Conservation (phyloP, 2,888 invertebrate species). For the Clepsis dumicolana region DNA sequence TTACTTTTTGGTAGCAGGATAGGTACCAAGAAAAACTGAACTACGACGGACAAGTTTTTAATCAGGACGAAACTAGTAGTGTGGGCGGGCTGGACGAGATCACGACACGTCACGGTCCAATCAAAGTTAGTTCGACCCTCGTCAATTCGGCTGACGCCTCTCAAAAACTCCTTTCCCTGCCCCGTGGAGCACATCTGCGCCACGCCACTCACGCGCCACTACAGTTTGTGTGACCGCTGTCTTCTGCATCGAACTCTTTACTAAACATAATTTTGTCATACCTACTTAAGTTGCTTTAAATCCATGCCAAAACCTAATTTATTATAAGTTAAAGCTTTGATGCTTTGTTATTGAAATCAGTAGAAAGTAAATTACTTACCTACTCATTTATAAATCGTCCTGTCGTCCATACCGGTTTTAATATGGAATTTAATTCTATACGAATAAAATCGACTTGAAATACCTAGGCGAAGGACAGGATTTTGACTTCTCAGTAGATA, state of each 20-base stretch:
- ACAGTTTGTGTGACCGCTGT: neutral
- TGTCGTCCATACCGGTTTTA: no score
- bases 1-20: neutral
- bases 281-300: neutral
- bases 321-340: no score
- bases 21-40: neutral
- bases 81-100: constrained; percentile 3
- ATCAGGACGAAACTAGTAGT: constrained; percentile 17
- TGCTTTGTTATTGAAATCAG: no score
- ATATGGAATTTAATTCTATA: no score
- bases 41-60: neutral
- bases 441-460: no score
- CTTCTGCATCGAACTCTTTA: neutral
- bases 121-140: constrained; percentile 40
- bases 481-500: no score
- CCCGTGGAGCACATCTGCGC: constrained; percentile 5
- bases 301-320: no score
- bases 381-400: no score
- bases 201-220: no score
- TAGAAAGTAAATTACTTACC: no score
- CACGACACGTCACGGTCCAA: constrained; percentile 24
- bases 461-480: no score
- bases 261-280: neutral
- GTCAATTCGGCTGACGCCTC: constrained; percentile 28
- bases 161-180: constrained; percentile 26